Evolutionary conservation across 1,140 invertebrate genomes (phyloP), one percentile per base, ranked within the genome.

Genomic region (Papilio dardanus): DNA sequence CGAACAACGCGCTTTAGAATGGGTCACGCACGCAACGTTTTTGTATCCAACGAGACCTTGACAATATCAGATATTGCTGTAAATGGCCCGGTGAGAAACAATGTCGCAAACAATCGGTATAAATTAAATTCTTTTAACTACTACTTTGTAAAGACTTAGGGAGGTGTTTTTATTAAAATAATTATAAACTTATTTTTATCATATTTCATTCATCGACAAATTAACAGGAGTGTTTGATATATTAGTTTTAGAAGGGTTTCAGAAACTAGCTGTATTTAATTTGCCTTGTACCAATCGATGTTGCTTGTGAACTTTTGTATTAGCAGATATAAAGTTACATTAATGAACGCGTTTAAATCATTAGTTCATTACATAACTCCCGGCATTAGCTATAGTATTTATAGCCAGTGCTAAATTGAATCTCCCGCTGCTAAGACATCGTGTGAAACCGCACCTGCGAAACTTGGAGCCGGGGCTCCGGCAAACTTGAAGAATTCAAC

Each of bases 401-500:
- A 76, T 65, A 50, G 1, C 71, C 28, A 42, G 37, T 42, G 77
- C 83, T 82, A 84, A 88, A 89, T 87, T 86, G 85, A 87, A 87
- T 87, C 82, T 80, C 78, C 79, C 42, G 14, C 42, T 80, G 77
- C 68, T 78, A 84, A 85, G 82, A 86, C 73, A 62, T 65, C 79
- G 78, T 78, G 79, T 83, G 81, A 80, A 85, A 88, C 87, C 84
- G 82, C 88, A 86, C 81, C 83, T 87, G 79, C 81, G 65, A 84
- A 89, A 90, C 80, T 89, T 89, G 66, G 75, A 75, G 78, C 58
- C 42, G 73, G 54, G 74, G 75, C 74, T 75, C 76, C 78, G 68
- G 46, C 76, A 79, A 86, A 88, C 85, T 88, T 86, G 80, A 92
- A 90, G 86, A 88, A 90, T 90, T 87, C 82, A 83, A 88, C 85